Conservation (phyloP, 2,113 vertebrate species). For the Copsychus sechellarum region DNA sequence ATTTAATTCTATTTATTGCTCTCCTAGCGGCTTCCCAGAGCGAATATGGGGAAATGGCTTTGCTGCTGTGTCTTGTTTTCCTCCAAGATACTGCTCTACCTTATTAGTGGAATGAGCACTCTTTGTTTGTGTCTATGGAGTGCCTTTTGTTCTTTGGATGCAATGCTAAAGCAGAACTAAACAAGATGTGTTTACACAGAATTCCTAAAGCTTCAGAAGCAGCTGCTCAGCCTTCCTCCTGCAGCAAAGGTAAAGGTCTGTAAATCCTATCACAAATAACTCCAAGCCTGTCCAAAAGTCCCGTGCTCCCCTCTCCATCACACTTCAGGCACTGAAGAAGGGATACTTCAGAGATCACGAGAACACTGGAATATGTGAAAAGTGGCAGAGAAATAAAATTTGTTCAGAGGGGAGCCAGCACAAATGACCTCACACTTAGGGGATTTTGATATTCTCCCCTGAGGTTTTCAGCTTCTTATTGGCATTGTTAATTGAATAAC, state of each 20-base stretch:
- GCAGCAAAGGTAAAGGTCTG: background rate
- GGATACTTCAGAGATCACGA: background rate
- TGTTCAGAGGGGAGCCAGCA: background rate
- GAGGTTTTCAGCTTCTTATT: background rate
- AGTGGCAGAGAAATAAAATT: background rate
- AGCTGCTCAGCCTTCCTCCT: background rate
- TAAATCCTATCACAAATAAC: background rate
- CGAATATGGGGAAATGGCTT: background rate
- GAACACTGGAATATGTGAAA: background rate
- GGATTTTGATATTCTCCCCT: background rate
- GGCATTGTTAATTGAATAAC: background rate
- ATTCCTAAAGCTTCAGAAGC: background rate
- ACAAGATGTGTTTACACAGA: background rate
- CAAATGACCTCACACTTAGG: background rate
- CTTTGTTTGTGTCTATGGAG: background rate
- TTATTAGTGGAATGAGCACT: background rate
- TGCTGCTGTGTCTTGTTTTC: background rate
- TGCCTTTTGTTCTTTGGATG: background rate
- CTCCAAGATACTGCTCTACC: background rate
- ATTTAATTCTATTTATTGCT: constrained; percentile 53
- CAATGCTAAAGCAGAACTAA: background rate
- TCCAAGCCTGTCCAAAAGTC: background rate
- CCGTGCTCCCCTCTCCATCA: background rate
- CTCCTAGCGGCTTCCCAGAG: background rate
- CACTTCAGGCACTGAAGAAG: background rate